Evolutionary conservation across 2,113 vertebrate species (phyloP), one percentile per base, ranked within the genome.

Genomic region (Oenanthe melanoleuca): DNA sequence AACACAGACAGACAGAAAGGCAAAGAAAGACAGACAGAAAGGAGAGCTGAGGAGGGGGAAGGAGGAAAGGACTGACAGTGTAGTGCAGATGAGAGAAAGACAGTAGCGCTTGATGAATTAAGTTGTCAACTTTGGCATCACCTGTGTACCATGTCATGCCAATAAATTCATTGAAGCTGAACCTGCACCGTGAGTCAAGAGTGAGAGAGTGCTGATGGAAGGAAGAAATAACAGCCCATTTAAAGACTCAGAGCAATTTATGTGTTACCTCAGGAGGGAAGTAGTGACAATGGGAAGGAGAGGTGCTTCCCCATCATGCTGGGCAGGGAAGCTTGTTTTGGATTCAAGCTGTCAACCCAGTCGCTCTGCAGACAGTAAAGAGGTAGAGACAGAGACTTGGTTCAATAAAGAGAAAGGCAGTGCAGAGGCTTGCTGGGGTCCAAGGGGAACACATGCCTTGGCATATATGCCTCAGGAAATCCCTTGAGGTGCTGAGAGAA

Each of bases 101-200:
- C 65, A 84, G 61, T 28, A 87, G 29, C 2, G 17, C 56, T 74
- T 92, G 88, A 93, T 86, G 64, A 95, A 96, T 96, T 93, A 96
- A 95, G 63, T 92, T 96, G 93, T 95, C 92, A 94, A 71, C 80
- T 92, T 95, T 50, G 86, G 84, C 91, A 92, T 95, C 84, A 95
- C 65, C 72, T 92, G 75, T 96, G 88, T 95, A 92, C 90, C 82
- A 66, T 95, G 88, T 95, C 88, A 93, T 67, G 80, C 61, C 94
- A 87, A 90, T 93, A 96, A 86, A 96, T 92, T 92, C 88, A 95
- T 44, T 89, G 88, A 95, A 95, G 80, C 44, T 89, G 80, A 93
- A 88, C 91, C 77, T 80, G 61, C 77, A 73, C 38, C 8, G 13
- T 3, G 19, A 90, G 90, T 91, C 57, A 66, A 82, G 40, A 94